These are phyloP conservation scores for Aythya baeri DNA, from an alignment of 2,113 vertebrate species.

Conservation along the genomic window DNA sequence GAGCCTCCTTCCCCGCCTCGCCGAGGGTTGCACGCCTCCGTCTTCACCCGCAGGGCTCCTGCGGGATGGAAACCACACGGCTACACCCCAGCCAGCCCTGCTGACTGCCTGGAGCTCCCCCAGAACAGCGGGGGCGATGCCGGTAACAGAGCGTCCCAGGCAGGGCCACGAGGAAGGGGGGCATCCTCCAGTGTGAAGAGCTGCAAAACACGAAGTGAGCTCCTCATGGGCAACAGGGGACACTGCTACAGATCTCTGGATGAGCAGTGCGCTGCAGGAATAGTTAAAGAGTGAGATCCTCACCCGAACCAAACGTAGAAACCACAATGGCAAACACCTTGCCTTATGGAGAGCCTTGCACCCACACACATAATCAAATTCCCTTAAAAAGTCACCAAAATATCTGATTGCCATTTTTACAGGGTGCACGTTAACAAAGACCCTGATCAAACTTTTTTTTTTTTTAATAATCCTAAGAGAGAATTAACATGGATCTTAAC, in stretches of 20 bases:
- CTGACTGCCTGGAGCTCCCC: not conserved
- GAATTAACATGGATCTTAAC: not conserved
- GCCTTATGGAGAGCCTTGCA: not conserved
- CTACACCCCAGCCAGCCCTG: not conserved
- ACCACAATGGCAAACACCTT: rapidly evolving
- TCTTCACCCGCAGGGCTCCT: not conserved
- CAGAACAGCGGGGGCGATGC: rapidly evolving
- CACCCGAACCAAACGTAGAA: not conserved
- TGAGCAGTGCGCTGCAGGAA: not conserved
- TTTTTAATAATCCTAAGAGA: not conserved
- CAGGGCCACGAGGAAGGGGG: rapidly evolving
- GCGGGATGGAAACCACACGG: not conserved
- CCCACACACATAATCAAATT: not conserved
- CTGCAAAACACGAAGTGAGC: not conserved
- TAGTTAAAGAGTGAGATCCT: rapidly evolving
- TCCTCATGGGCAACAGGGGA: rapidly evolving
- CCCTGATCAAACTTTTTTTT: not conserved
- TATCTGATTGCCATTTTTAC: not conserved
- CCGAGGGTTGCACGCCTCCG: rapidly evolving
- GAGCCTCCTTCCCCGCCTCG: rapidly evolving
- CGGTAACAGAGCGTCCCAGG: rapidly evolving
- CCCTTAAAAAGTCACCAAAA: not conserved
- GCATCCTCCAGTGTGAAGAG: not conserved
- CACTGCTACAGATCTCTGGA: not conserved
- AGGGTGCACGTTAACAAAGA: not conserved